Base-by-base conservation (phyloP, 2,888 invertebrate species). In the Schizaphis graminum region DNA sequence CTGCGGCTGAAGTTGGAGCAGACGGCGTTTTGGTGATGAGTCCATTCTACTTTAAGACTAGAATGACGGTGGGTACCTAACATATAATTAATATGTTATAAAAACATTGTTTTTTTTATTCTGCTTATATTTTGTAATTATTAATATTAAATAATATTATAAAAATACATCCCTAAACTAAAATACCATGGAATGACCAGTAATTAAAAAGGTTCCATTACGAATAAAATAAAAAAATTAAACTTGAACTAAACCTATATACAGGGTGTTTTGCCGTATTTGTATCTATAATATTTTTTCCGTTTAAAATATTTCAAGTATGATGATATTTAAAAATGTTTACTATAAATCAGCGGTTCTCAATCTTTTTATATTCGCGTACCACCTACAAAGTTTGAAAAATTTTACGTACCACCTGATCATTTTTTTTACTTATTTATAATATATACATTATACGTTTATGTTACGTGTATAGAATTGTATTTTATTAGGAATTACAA, bases 21-120 rank as follows among this genome's bases (percentile, higher is more conserved):
- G 96, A 97, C 95, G 97, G 96, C 44, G 96, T 96, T 21, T 95
- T 97, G 93, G 96, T 97, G 67, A 96, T 96, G 56, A 96, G 96
- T 8, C 97, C 97, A 13, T 96, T 96, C 94, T 97, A 96, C 95
- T 97, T 96, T 95, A 96, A 96, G 95, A 95, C 95, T 16, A 95
- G 96, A 94, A 96, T 97, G 96, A 96, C 95, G 56, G 96, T 96
- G 95, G 95, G 47, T 47, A 53, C 21, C 5, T 1, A 86, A 86
- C 13, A 49, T 28, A 11, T 77, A 77, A 47, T 47, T 2, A 7
- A 35, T 77, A 77, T 35, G n/a, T 16, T n/a, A 67, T 4, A n/a
- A n/a, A 5, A n/a, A 53, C 3, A 53, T 53, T 35, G 10, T n/a
- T 77, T 77, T 21, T 77, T 77, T 35, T 16, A 1, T n/a, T 21